phyloP scores from a whole-genome alignment of 2,797 vertebrate genomes.

The Garrulus glandarius region DNA sequence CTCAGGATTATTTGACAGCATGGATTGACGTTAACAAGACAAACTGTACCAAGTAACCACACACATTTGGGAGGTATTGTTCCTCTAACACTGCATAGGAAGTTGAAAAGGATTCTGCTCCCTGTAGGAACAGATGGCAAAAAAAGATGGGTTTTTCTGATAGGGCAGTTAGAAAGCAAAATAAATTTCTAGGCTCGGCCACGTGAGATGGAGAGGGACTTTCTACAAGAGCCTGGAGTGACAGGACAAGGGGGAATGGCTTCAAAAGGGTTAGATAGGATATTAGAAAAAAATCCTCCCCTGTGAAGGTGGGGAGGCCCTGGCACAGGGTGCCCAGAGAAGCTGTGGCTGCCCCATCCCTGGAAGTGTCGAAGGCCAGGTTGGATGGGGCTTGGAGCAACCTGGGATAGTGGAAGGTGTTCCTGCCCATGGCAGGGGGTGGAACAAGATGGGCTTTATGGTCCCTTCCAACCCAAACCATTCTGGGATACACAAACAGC shows the following conservation, averaged over 20 bases:
- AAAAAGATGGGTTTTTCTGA: not conserved
- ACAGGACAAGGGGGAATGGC: not conserved
- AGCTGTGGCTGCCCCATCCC: not conserved
- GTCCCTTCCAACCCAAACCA: not conserved
- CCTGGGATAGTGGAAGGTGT: not conserved
- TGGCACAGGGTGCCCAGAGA: not conserved
- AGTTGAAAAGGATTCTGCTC: not conserved
- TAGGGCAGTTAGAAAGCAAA: not conserved
- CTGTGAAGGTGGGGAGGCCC: rapidly evolving
- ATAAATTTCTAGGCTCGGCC: not conserved
- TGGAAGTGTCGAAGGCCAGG: not conserved
- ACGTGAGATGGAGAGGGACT: not conserved
- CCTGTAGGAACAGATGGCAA: not conserved
- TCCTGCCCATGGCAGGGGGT: not conserved
- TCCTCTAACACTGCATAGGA: conserved; percentile 51
- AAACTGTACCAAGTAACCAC: not conserved
- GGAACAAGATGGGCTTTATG: not conserved
- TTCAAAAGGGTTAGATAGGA: not conserved
- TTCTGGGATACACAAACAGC: not conserved
- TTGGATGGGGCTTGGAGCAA: rapidly evolving
- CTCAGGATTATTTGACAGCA: not conserved
- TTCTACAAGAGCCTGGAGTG: not conserved
- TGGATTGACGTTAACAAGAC: not conserved
- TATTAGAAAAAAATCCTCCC: not conserved
- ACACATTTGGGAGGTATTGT: not conserved